Evolutionary conservation across 2,113 vertebrate genomes (phyloP).

Genomic region (Casuarius casuarius): DNA sequence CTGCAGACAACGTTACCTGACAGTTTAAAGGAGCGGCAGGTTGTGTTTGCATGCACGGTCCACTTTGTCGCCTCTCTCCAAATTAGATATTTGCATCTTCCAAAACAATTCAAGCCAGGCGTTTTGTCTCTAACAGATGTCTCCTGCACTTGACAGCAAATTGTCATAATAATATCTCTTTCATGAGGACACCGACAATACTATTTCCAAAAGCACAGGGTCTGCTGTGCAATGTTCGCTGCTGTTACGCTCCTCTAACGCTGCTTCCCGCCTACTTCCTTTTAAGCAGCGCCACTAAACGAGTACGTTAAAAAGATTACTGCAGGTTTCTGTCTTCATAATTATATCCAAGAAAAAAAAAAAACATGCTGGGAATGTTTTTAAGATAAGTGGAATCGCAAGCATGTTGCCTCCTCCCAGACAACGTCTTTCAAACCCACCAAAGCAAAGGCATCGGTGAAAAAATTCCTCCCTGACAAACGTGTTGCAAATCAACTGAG

Average conservation of each 20-base stretch:
- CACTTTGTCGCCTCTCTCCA: not conserved
- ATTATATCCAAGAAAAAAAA: not conserved
- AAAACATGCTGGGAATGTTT: not conserved
- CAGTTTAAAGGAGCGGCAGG: not conserved
- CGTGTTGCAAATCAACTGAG: not conserved
- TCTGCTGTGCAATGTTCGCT: not conserved
- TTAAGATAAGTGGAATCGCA: not conserved
- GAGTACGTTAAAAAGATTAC: not conserved
- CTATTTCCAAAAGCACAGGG: not conserved
- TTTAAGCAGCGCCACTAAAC: not conserved
- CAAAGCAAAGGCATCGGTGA: not conserved
- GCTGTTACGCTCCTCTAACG: rapidly evolving
- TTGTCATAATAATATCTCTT: constrained; percentile 5
- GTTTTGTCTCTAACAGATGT: not conserved
- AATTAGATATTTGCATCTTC: not conserved
- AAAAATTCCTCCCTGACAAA: rapidly evolving
- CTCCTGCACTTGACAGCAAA: constrained; percentile 22
- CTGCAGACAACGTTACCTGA: not conserved
- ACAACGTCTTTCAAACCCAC: not conserved
- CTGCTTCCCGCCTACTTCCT: not conserved
- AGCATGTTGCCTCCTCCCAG: rapidly evolving
- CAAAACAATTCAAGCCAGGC: not conserved
- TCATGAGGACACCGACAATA: not conserved
- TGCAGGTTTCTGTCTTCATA: not conserved
- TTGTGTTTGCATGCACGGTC: not conserved